These are phyloP conservation scores for Hirundo rustica DNA, from an alignment of 2,797 vertebrate species.

Conservation along the genomic window DNA sequence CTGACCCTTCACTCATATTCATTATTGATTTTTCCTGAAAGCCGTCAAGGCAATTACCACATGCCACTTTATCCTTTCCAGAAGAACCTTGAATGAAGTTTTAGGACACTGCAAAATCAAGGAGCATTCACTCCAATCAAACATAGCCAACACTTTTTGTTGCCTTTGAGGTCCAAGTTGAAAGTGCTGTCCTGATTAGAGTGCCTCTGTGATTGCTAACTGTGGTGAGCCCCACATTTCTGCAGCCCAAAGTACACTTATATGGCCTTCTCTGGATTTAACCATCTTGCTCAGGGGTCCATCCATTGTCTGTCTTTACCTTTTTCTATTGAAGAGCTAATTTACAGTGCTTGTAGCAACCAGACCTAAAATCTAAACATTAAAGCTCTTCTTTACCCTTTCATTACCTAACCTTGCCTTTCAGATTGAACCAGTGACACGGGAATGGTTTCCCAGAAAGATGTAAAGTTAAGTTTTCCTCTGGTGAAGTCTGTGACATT, in stretches of 20 bases:
- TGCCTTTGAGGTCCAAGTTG: constrained; percentile 45
- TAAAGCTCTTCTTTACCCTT: constrained; percentile 35
- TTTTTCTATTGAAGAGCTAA: constrained; percentile 20
- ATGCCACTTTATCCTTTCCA: constrained; percentile 27
- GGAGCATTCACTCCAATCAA: constrained; percentile 60
- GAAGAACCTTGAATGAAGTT: constrained; percentile 49
- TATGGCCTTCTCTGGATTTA: not conserved
- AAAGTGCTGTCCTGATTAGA: constrained; percentile 57
- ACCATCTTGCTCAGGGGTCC: not conserved
- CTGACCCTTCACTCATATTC: constrained; percentile 61
- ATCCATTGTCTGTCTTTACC: constrained; percentile 4
- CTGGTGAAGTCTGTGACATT: not conserved
- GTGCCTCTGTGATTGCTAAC: constrained; percentile 47
- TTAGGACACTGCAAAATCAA: constrained; percentile 63
- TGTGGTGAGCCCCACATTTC: not conserved
- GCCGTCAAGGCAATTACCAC: constrained; percentile 56
- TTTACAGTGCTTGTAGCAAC: not conserved
- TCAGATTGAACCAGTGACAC: not conserved
- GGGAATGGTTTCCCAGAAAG: not conserved
- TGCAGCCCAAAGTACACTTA: not conserved
- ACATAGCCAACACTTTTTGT: constrained; percentile 10
- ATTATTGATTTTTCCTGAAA: constrained; percentile 71
- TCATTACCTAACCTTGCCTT: constrained; percentile 9
- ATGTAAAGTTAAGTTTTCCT: not conserved
- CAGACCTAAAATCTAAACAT: constrained; percentile 46